Percentiles rank a stretch among this genome's conserved stretches.
Evolutionary conservation across 2,113 vertebrate species (phyloP).

Genomic region (Anser brachyrhynchus): DNA sequence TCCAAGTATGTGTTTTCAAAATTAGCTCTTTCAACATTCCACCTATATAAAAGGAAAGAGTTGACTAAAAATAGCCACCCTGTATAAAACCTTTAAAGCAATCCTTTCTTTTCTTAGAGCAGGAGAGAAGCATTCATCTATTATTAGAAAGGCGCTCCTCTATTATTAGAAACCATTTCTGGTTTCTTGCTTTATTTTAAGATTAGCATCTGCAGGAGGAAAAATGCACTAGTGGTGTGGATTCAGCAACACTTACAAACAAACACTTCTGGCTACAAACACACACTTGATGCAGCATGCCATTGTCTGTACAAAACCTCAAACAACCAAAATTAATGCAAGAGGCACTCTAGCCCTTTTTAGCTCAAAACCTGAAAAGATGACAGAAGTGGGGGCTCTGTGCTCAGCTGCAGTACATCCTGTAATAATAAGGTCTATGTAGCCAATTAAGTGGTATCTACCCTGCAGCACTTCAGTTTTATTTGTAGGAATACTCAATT

Average conservation of each 20-base stretch:
- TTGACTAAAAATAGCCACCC: background rate
- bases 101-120: background rate
- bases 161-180: background rate
- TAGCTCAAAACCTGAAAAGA: background rate
- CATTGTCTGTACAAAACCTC: background rate
- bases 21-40: background rate
- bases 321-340: background rate
- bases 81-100: background rate
- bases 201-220: background rate
- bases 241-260: background rate
- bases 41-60: background rate
- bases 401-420: background rate
- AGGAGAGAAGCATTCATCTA: background rate
- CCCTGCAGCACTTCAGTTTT: background rate
- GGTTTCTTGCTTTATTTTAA: background rate
- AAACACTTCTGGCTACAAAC: background rate
- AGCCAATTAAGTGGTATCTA: background rate
- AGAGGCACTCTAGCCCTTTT: background rate
- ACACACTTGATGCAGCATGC: background rate
- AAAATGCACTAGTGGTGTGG: background rate
- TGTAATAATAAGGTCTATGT: background rate
- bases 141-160: background rate
- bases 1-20: background rate
- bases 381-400: background rate
- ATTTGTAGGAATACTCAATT: background rate